Evolutionary conservation across 2,113 vertebrate genomes (phyloP).

Genomic region (Dipodomys stephensi): DNA sequence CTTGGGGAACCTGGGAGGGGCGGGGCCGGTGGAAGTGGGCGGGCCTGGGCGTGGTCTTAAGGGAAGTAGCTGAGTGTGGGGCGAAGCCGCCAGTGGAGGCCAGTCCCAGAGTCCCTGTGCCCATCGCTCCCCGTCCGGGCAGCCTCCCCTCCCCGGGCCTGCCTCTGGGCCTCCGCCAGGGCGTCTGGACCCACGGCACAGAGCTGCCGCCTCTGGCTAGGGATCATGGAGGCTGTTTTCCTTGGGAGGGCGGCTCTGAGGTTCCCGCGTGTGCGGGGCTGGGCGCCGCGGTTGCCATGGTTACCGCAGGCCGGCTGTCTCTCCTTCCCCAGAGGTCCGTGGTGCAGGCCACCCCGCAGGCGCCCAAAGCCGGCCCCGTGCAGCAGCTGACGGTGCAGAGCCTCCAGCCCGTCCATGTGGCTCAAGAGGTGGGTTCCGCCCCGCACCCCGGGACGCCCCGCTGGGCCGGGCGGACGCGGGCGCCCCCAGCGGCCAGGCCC

Average conservation of each 20-base stretch:
- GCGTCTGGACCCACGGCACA: not conserved
- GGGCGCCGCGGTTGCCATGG: not conserved
- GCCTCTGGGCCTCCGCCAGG: too few relatives aligned
- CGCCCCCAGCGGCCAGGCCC: not conserved
- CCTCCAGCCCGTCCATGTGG: conserved; percentile 92
- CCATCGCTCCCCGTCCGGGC: too few relatives aligned
- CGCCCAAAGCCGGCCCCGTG: conserved; percentile 91
- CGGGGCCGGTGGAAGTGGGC: too few relatives aligned
- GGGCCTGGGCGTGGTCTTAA: too few relatives aligned
- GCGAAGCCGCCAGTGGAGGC: too few relatives aligned
- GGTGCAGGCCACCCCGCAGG: conserved; percentile 90
- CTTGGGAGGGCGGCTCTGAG: not conserved
- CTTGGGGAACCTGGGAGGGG: not conserved
- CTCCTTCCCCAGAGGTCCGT: conserved; percentile 90
- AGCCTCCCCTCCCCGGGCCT: too few relatives aligned
- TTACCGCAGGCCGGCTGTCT: not conserved
- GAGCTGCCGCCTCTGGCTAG: not conserved
- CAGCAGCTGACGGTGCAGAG: conserved; percentile 89
- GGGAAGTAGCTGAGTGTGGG: too few relatives aligned
- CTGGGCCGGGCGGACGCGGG: too few relatives aligned
- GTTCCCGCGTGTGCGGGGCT: too few relatives aligned
- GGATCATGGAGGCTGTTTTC: not conserved
- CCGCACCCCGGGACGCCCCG: not conserved
- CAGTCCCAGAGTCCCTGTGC: too few relatives aligned
- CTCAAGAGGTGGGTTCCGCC: conserved; percentile 88